phyloP scores from a whole-genome alignment of 2,797 vertebrate genomes.

The Muraenolepis orangiensis region DNA sequence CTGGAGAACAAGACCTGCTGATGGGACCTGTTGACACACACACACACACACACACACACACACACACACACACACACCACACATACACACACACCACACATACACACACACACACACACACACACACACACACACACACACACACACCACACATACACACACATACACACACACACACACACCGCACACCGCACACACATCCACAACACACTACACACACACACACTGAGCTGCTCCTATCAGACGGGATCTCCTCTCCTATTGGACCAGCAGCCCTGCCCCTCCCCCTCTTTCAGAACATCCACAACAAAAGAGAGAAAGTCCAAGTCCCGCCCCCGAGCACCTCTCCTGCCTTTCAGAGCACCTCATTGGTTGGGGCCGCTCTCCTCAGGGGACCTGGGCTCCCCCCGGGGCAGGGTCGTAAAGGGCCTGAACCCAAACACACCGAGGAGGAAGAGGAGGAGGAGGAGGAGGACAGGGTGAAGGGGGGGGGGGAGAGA shows the following conservation, averaged over 20 bases:
- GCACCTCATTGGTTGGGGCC: constrained; percentile 29
- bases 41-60: constrained; percentile 19
- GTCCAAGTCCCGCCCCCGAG: constrained; percentile 36
- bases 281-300: constrained; percentile 45
- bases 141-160: too few relatives aligned
- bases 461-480: background rate
- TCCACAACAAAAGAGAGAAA: constrained; percentile 27
- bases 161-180: constrained; percentile 29
- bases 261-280: background rate
- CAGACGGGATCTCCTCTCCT: background rate
- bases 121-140: too few relatives aligned
- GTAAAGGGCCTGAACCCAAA: constrained; percentile 68
- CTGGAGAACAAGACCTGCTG: constrained; percentile 90
- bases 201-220: constrained; percentile 22
- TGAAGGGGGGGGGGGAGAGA: too few relatives aligned
- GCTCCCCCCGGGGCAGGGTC: constrained; percentile 49
- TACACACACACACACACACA: constrained; percentile 25
- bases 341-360: constrained; percentile 35
- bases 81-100: constrained; percentile 31
- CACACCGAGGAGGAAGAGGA: constrained; percentile 28
- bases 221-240: background rate
- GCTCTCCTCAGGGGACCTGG: constrained; percentile 53
- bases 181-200: constrained; percentile 23
- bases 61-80: constrained; percentile 32
- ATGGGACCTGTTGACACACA: constrained; percentile 48